Evolutionary conservation across 2,113 vertebrate species (phyloP), one percentile per base, ranked within the genome.

Genomic region (Istiophorus platypterus): DNA sequence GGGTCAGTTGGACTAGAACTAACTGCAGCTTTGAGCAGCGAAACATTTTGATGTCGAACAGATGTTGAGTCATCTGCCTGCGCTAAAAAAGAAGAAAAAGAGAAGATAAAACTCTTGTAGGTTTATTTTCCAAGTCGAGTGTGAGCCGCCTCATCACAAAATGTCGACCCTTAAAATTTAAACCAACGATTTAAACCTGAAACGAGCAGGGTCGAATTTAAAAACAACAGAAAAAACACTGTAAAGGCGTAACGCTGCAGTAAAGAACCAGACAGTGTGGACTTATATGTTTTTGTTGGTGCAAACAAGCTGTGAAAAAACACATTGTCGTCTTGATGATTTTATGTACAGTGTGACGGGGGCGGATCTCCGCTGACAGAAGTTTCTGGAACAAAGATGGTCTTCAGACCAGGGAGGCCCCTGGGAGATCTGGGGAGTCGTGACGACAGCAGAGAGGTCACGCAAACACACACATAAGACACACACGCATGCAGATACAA

Each of bases 401-500:
- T 45, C 26, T 80, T 85, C 58, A 77, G 59, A 34, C 27, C 63
- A 29, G n/a, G 2, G 37, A 78, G 49, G 85, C 82, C 82, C 85
- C 77, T 51, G 76, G 82, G 85, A 71, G 77, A 77, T 82, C 37
- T 56, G 74, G 24, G 2, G 29, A 26, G 62, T 37, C 2, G 47
- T 89, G 79, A 87, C 82, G 49, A 34, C 82, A 82, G 66, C 68
- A 0, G 6, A 7, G 68, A 54, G 82, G 79, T 81, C 84, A 84
- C 49, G 24, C 59, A 31, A 69, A 58, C 57, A 69, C n/a, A 39
- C 63, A 63, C 58, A 24, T 62, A 65, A 37, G 62, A 57, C 61
- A 52, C 41, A 57, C 71, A 45, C 8, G 4, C 10, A 6, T 22
- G 1, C 34, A 15, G 61, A 75, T 1, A 78, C 82, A 82, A 72